These are phyloP conservation scores for Ellobium chinense DNA, from an alignment of 2,888 invertebrate species.

Conservation along the genomic window DNA sequence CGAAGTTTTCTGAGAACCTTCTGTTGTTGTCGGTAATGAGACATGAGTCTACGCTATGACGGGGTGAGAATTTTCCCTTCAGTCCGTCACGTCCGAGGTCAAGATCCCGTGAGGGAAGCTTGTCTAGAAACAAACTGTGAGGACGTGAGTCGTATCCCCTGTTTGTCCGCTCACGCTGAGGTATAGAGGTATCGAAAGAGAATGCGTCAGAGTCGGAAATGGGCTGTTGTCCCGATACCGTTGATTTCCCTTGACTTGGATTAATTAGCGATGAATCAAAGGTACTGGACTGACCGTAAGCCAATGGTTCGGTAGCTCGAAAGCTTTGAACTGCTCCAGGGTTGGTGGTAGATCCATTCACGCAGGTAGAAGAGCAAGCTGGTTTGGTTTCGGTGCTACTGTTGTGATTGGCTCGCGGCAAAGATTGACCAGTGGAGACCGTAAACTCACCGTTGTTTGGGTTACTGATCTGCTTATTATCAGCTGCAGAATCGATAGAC, in stretches of 20 bases:
- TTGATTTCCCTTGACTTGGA: background rate
- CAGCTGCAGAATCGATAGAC: background rate
- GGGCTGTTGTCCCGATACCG: background rate
- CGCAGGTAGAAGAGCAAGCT: background rate
- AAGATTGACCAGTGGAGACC: too few species aligned
- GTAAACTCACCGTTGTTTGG: background rate
- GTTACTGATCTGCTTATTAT: background rate
- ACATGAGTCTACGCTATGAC: background rate
- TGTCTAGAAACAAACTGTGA: background rate
- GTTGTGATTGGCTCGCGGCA: too few species aligned
- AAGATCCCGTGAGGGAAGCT: background rate
- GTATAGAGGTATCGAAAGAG: background rate
- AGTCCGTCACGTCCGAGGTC: background rate
- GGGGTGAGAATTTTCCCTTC: background rate
- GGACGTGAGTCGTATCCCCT: background rate
- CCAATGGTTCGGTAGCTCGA: too few species aligned
- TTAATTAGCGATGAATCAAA: background rate
- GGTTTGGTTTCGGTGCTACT: too few species aligned
- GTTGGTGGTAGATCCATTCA: background rate
- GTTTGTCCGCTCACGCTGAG: background rate
- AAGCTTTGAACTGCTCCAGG: too few species aligned
- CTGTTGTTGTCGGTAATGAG: background rate
- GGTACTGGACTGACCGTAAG: background rate
- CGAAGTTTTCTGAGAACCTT: background rate
- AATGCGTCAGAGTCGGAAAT: background rate